phyloP scores from a whole-genome alignment of 2,797 vertebrate genomes.

The Hylomyscus alleni region DNA sequence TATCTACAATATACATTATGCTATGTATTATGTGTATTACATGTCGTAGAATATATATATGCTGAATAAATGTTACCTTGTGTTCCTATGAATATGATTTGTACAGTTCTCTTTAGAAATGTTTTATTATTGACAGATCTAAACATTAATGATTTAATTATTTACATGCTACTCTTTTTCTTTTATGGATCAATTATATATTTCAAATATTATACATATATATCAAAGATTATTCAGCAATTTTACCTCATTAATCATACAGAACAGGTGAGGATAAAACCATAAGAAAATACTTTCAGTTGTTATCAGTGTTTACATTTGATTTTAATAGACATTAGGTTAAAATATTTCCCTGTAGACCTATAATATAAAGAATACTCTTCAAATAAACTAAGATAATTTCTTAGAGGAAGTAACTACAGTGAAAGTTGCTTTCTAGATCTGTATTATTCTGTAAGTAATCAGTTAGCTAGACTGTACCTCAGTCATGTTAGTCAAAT shows the following conservation, averaged over 20 bases:
- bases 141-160: constrained; percentile 53
- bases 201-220: background rate
- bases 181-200: background rate
- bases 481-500: background rate
- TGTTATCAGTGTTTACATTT: background rate
- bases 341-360: background rate
- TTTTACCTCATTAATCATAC: background rate
- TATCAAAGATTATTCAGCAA: background rate
- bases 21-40: background rate
- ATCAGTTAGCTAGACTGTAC: background rate
- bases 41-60: background rate
- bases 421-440: background rate
- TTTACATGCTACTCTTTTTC: background rate
- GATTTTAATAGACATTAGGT: background rate
- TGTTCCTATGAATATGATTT: background rate
- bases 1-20: background rate
- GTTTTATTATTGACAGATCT: background rate
- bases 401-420: background rate
- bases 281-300: background rate
- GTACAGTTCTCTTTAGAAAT: background rate
- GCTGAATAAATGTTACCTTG: constrained; percentile 18
- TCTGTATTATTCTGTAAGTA: background rate
- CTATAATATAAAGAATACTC: background rate
- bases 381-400: background rate
- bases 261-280: background rate